Base-by-base conservation (phyloP, 2,113 vertebrate species). In the Dicentrarchus labrax region DNA sequence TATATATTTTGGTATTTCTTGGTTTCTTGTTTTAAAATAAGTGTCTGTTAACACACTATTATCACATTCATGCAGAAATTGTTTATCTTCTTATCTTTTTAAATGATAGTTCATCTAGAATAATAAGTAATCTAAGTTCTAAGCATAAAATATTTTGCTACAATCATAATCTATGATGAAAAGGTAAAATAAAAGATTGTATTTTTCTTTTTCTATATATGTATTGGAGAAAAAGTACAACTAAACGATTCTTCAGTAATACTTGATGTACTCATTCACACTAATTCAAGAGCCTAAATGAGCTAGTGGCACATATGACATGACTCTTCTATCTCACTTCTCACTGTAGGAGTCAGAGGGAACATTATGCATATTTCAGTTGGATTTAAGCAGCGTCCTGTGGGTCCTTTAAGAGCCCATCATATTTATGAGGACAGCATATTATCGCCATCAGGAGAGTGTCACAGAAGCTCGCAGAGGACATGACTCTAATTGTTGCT, bases 321-420 rank as follows among this genome's bases (percentile, higher is more conserved):
- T 45, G 72, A 61, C 56, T 79, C 66, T 67, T 50, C 39, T 59
- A 43, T 66, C 72, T 69, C 59, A 15, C 57, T 59, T 79, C n/a
- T 51, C 45, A 76, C 65, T 76, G 65, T 51, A 30, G 54, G 53
- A 79, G 77, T 30, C 30, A 62, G 22, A 36, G 45, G 53, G 69
- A 64, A 79, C 81, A 83, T 72, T 86, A 89, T 94, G 87, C 90
- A 94, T 94, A 91, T 94, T 93, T 93, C 79, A 94, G 85, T 86
- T 80, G 75, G 86, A 85, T 91, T 93, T 90, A 93, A 93, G 87
- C 76, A 80, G 51, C 15, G 72, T 91, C 91, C 90, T 92, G 88
- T 91, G 92, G 89, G 86, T 89, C 87, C 77, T 85, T 92, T 91
- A 93, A 93, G 71, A 91, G 91, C 79, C 76, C 84, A 74, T 91